A percentile compares a stretch with the other conserved stretches of the same genome.
Evolutionary conservation across 2,797 vertebrate genomes (phyloP).

Genomic region (Acanthurus leucopareius): DNA sequence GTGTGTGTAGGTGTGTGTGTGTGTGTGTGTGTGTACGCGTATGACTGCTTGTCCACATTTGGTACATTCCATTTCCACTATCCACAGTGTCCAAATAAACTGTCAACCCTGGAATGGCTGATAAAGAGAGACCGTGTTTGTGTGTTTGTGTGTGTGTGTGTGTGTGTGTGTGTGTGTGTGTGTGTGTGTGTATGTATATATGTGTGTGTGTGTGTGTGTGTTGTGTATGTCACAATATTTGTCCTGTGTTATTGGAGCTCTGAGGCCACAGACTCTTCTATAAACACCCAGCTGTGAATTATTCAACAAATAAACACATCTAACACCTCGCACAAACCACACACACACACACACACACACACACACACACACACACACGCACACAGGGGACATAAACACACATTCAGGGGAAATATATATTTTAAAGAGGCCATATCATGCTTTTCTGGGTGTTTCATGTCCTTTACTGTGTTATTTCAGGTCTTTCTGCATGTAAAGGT

Average conservation of each 20-base stretch:
- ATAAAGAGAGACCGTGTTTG: conserved; percentile 48
- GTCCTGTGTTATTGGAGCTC: conserved; percentile 75
- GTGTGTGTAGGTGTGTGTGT: conserved; percentile 16
- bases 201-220: conserved; percentile 25
- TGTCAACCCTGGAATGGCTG: conserved; percentile 55
- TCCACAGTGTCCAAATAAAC: conserved; percentile 74
- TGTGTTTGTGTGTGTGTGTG: conserved; percentile 17
- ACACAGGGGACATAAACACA: not conserved
- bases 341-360: not conserved
- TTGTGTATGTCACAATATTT: conserved; percentile 71
- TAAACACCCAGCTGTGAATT: conserved; percentile 76
- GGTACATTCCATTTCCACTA: conserved; percentile 59
- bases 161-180: conserved; percentile 16
- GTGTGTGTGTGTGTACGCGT: conserved; percentile 2
- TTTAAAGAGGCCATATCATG: conserved; percentile 36
- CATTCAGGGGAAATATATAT: conserved; percentile 14
- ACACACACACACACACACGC: not conserved
- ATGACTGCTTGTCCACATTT: not conserved
- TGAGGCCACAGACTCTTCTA: conserved; percentile 68
- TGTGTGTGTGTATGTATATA: conserved; percentile 18
- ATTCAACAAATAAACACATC: conserved; percentile 73
- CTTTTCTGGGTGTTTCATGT: no score
- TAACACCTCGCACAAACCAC: conserved; percentile 18
- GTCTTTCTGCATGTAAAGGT: no score
- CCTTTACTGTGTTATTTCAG: no score